Base-by-base conservation (phyloP, 2,113 vertebrate species). In the Stictonetta naevosa region DNA sequence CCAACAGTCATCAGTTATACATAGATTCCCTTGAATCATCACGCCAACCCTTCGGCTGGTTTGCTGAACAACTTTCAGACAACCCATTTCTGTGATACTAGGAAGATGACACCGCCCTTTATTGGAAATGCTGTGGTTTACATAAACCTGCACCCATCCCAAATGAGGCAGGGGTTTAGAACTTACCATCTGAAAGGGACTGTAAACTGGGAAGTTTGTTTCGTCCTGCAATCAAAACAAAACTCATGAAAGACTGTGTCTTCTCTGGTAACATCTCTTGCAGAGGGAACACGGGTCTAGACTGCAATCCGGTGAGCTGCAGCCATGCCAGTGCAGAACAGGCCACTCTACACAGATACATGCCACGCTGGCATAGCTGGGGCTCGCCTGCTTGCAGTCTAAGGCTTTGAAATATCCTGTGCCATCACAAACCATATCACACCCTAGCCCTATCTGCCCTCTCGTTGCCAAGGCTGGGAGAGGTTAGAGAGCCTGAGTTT, bases 151-250 rank as follows among this genome's bases (percentile, higher is more conserved):
- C 13, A 77, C 16, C 50, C n/a, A 25, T 82, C 52, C 56, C 53
- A 92, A 13, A 90, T 10, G 55, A 95, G 50, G 46, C 42, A 86
- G 21, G 46, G 48, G 55, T 73, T 66, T 67, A 74, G 75, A 48
- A 68, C 98, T 98, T 97, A 99, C 99, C 97, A 83, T 99, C 99
- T 50, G 98, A 98, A 97, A 99, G 98, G 25, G 98, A 98, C 93
- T 98, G 98, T 76, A 98, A 98, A 96, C 98, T 98, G 83, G 98
- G 98, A 93, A 97, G 97, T 97, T 97, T 99, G 67, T 97, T 97
- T 97, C 98, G 99, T 88, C 98, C 99, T 99, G 94, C 93, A 95
- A 95, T 72, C 38, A 95, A 97, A 97, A 74, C 12, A 90, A 81
- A 66, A 36, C 36, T 55, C 6, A 63, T 83, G 38, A 93, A 53